phyloP scores from a whole-genome alignment of 1,140 invertebrate species.

The Zelostemma sp. region DNA sequence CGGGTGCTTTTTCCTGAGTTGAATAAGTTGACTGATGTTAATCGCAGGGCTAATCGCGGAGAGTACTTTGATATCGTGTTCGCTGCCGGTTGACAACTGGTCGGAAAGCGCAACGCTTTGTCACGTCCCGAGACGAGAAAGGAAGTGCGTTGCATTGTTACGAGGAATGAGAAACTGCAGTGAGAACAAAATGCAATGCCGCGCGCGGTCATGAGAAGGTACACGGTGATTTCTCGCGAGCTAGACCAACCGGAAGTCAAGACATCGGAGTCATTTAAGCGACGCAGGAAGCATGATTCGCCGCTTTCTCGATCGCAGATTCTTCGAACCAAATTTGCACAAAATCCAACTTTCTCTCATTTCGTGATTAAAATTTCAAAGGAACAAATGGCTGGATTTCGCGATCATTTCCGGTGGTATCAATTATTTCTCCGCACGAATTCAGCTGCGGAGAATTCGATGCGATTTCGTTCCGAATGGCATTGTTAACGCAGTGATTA shows the following conservation, averaged over 20 bases:
- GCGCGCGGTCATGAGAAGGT: slow-evolving; percentile 30
- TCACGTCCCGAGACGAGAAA: slow-evolving; percentile 42
- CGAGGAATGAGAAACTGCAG: slow-evolving; percentile 47
- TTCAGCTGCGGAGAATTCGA: too few species aligned
- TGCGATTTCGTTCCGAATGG: too few species aligned
- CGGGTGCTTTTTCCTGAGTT: too few species aligned
- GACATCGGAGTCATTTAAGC: slow-evolving; percentile 40
- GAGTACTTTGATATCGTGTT: slow-evolving; percentile 4
- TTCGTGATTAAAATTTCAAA: too few species aligned
- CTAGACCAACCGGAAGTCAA: slow-evolving; percentile 40
- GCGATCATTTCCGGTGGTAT: too few species aligned
- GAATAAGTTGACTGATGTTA: too few species aligned
- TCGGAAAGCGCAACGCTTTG: slow-evolving; percentile 37
- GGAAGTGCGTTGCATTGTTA: slow-evolving; percentile 47
- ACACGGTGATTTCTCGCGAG: slow-evolving; percentile 38
- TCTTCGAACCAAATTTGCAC: too few species aligned
- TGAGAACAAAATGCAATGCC: slow-evolving; percentile 45
- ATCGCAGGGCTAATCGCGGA: slow-evolving; percentile 23
- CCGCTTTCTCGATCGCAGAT: too few species aligned
- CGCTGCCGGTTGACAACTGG: slow-evolving; percentile 32
- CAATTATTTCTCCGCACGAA: too few species aligned
- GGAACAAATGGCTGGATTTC: too few species aligned
- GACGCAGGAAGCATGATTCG: slow-evolving; percentile 39
- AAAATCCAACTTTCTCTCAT: too few species aligned
- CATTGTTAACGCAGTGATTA: too few species aligned